These are phyloP conservation scores for Catharus bicknelli DNA, from an alignment of 2,113 vertebrate genomes.

Conservation along the genomic window DNA sequence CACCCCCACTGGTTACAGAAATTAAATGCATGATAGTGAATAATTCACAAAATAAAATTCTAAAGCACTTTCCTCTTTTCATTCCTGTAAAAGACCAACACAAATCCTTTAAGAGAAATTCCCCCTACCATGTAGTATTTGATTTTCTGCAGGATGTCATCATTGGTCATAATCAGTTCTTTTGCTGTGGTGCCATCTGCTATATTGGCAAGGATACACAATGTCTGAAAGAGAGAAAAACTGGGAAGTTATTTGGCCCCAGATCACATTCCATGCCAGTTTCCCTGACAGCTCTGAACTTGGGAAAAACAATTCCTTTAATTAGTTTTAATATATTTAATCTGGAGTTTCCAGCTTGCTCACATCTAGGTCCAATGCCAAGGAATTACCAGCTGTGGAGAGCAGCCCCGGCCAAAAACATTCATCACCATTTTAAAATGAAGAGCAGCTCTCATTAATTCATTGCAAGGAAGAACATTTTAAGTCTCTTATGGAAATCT, in stretches of 20 bases:
- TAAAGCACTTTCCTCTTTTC: neutral
- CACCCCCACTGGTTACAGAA: neutral
- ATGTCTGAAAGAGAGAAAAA: conserved; percentile 80
- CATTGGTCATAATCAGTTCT: conserved; percentile 97
- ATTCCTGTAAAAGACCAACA: neutral
- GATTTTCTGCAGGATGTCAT: conserved; percentile 97
- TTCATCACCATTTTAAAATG: neutral
- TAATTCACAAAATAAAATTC: neutral
- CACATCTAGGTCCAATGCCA: neutral
- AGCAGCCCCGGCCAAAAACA: neutral
- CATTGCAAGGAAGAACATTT: neutral
- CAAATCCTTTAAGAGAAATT: neutral
- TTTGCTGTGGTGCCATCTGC: conserved; percentile 96
- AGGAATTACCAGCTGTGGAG: neutral
- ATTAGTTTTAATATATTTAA: conserved; percentile 12
- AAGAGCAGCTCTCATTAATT: neutral
- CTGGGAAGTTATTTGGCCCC: neutral
- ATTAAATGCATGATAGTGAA: neutral
- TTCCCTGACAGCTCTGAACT: conserved; percentile 18
- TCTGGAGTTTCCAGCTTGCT: neutral
- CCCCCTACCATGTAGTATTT: conserved; percentile 95
- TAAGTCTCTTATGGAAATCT: neutral
- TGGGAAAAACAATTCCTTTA: neutral
- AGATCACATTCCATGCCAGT: neutral
- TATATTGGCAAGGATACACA: conserved; percentile 96